These are phyloP conservation scores for Eufriesea mexicana DNA, from an alignment of 1,140 invertebrate species.

Conservation along the genomic window DNA sequence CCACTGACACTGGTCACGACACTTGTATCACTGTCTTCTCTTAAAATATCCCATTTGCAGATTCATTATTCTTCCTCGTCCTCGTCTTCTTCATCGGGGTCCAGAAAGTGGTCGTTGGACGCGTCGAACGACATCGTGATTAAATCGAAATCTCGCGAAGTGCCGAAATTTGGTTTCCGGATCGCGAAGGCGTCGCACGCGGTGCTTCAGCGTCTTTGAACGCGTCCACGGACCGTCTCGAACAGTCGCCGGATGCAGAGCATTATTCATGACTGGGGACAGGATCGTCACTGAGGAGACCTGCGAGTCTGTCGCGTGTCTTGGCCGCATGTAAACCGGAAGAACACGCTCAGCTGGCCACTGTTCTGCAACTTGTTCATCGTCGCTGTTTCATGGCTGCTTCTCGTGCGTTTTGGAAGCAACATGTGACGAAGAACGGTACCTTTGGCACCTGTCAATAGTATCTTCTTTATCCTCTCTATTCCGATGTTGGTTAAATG, in stretches of 20 bases:
- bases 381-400: neutral
- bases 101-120: too few relatives aligned
- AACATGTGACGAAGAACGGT: constrained; percentile 17
- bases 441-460: neutral
- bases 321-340: constrained; percentile 75
- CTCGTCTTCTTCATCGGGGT: too few relatives aligned
- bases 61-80: too few relatives aligned
- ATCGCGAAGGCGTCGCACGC: neutral
- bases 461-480: too few relatives aligned
- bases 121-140: too few relatives aligned
- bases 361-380: constrained; percentile 63
- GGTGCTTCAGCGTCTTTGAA: constrained; percentile 39
- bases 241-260: constrained; percentile 64
- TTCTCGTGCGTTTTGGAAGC: constrained; percentile 1
- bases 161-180: constrained; percentile 4
- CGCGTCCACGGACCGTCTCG: constrained; percentile 28
- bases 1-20: too few relatives aligned
- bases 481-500: too few relatives aligned
- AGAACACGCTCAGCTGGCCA: constrained; percentile 76
- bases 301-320: constrained; percentile 75
- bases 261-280: constrained; percentile 73
- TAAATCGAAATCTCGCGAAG: neutral
- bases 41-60: too few relatives aligned
- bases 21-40: too few relatives aligned
- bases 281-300: constrained; percentile 70